Evolutionary conservation across 2,888 invertebrate species (phyloP).

Genomic region (Sylvicola cinctus): DNA sequence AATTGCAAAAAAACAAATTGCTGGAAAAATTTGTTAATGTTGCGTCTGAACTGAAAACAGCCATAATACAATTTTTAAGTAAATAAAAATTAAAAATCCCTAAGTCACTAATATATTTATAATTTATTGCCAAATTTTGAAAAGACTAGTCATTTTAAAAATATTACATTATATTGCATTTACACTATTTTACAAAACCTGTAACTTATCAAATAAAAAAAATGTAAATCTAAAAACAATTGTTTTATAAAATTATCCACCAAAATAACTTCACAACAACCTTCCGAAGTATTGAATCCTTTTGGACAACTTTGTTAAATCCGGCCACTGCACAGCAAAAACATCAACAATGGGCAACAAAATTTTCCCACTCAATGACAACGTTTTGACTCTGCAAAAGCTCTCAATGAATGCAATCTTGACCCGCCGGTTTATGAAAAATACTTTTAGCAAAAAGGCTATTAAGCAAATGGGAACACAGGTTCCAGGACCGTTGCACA

Average conservation of each 20-base stretch:
- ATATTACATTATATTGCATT: background rate
- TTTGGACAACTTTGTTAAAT: constrained; percentile 41
- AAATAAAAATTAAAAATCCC: too few relatives aligned
- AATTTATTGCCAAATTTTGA: too few relatives aligned
- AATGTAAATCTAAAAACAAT: too few relatives aligned
- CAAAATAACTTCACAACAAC: constrained; percentile 17
- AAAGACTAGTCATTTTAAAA: background rate
- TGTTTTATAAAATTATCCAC: too few relatives aligned
- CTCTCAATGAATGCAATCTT: constrained; percentile 87
- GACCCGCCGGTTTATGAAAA: constrained; percentile 38
- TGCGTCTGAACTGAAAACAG: too few relatives aligned
- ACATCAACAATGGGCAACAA: constrained; percentile 65
- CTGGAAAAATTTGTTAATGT: too few relatives aligned
- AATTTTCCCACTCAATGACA: constrained; percentile 79
- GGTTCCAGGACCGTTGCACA: constrained; percentile 94
- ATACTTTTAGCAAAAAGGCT: constrained; percentile 49
- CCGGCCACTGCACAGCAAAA: constrained; percentile 85
- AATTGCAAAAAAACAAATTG: too few relatives aligned
- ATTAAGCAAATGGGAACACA: constrained; percentile 79
- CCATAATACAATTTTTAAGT: too few relatives aligned
- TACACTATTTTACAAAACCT: background rate
- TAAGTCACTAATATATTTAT: too few relatives aligned
- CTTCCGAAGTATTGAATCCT: constrained; percentile 59
- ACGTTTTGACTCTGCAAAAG: constrained; percentile 72
- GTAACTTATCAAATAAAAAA: background rate